Conservation (phyloP, 2,888 invertebrate genomes). For the Junonia oenone region DNA sequence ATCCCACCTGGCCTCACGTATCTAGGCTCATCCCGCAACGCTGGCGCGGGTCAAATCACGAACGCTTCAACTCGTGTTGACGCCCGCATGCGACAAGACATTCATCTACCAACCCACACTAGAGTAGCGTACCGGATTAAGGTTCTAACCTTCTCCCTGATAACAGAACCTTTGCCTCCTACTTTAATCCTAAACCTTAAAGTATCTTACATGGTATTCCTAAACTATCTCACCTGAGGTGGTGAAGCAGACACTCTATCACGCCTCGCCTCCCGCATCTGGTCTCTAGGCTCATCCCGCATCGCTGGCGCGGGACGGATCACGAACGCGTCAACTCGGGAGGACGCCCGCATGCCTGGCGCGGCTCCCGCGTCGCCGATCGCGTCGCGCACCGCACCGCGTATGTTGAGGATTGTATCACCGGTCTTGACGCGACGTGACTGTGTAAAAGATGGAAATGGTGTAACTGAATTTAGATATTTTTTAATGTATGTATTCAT, state of each 20-base stretch:
- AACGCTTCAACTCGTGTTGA: no score
- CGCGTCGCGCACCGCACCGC: slow-evolving; percentile 65
- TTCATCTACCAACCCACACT: slow-evolving; percentile 67
- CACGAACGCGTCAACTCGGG: slow-evolving; percentile 64
- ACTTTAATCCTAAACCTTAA: background rate
- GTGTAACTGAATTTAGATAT: no score
- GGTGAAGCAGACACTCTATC: slow-evolving; percentile 23
- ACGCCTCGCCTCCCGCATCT: slow-evolving; percentile 27
- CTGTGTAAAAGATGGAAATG: no score
- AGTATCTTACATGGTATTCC: background rate
- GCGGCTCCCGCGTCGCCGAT: slow-evolving; percentile 70
- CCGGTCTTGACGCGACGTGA: slow-evolving; percentile 62
- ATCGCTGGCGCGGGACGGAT: slow-evolving; percentile 57
- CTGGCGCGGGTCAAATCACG: slow-evolving; percentile 58
- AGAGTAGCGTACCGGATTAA: slow-evolving; percentile 66
- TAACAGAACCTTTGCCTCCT: no score
- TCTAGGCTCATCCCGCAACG: slow-evolving; percentile 42
- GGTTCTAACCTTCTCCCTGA: no score
- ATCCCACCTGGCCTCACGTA: slow-evolving; percentile 26
- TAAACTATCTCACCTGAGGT: slow-evolving; percentile 24
- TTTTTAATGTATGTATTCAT: no score
- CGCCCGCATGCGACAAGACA: no score
- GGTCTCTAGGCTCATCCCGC: slow-evolving; percentile 41
- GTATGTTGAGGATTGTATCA: slow-evolving; percentile 70
- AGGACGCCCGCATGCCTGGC: slow-evolving; percentile 59